Evolutionary conservation across 2,888 invertebrate genomes (phyloP).

Genomic region (Drosophila trichaetosa): DNA sequence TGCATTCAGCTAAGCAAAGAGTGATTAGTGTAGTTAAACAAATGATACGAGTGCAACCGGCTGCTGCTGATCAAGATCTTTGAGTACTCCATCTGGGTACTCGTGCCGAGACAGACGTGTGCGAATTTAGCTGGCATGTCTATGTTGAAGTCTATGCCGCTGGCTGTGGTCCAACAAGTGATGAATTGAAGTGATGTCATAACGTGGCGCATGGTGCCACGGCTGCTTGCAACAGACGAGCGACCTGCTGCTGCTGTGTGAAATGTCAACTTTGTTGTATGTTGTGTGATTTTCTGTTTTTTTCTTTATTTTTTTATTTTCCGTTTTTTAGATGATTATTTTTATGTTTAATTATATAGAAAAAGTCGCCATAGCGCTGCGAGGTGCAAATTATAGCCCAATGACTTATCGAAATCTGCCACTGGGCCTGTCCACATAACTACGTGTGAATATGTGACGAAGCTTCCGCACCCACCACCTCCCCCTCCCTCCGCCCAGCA

Average conservation of each 20-base stretch:
- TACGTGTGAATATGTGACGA: slow-evolving; percentile 64
- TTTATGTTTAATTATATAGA: slow-evolving; percentile 72
- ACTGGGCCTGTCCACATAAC: slow-evolving; percentile 49
- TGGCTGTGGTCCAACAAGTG: slow-evolving; percentile 55
- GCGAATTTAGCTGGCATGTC: slow-evolving; percentile 23
- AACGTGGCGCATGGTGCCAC: slow-evolving; percentile 77
- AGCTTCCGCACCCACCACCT: slow-evolving; percentile 49
- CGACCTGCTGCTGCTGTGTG: slow-evolving; percentile 74
- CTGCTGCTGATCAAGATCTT: slow-evolving; percentile 62
- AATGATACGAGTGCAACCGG: slow-evolving; percentile 37
- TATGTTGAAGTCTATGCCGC: slow-evolving; percentile 12
- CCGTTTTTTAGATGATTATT: slow-evolving; percentile 20
- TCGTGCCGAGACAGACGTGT: slow-evolving; percentile 28
- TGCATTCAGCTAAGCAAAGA: slow-evolving; percentile 44
- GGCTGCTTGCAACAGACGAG: slow-evolving; percentile 69
- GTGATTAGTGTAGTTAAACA: slow-evolving; percentile 46
- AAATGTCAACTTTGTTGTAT: slow-evolving; percentile 72
- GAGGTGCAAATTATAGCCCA: slow-evolving; percentile 75
- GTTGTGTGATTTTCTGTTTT: slow-evolving; percentile 13
- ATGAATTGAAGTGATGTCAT: slow-evolving; percentile 78
- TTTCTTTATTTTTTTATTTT: slow-evolving; percentile 6
- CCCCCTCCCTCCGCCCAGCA: background rate
- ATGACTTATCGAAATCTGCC: slow-evolving; percentile 81
- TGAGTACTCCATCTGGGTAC: slow-evolving; percentile 38
- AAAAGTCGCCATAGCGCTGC: slow-evolving; percentile 62